Percentiles rank a stretch among this genome's conserved stretches.
These are phyloP conservation scores for Selene dorsalis DNA, from an alignment of 2,797 vertebrate species.

Conservation along the genomic window DNA sequence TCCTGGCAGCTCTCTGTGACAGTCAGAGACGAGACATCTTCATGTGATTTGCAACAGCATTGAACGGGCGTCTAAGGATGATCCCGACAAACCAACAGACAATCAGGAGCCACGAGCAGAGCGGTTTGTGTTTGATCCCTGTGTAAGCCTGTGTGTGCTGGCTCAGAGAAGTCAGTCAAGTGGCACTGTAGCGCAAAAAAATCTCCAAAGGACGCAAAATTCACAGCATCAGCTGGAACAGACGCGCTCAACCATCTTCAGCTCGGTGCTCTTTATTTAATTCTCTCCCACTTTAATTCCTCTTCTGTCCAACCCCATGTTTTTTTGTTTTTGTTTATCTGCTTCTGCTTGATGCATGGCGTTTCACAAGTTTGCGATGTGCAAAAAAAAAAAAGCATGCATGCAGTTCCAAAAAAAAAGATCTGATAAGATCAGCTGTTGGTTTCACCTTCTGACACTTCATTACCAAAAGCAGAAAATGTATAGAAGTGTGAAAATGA, in stretches of 20 bases:
- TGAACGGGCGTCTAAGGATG: not conserved
- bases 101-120: slow-evolving; percentile 1
- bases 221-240: slow-evolving; percentile 27
- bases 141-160: slow-evolving; percentile 34
- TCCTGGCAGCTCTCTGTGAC: not conserved
- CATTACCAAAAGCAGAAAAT: not conserved
- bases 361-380: not conserved
- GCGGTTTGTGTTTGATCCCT: slow-evolving; percentile 41
- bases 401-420: not conserved
- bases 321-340: not conserved
- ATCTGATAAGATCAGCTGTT: not conserved
- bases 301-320: not conserved
- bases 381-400: not conserved
- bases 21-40: slow-evolving; percentile 7
- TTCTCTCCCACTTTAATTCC: slow-evolving; percentile 7
- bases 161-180: slow-evolving; percentile 12
- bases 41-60: slow-evolving; percentile 3
- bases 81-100: slow-evolving; percentile 36
- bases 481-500: not conserved
- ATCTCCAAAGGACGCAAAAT: slow-evolving; percentile 10
- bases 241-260: slow-evolving; percentile 5
- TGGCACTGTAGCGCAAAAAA: slow-evolving; percentile 1
- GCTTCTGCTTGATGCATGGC: too few species aligned
- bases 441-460: not conserved
- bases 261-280: slow-evolving; percentile 3